Conservation (phyloP, 2,888 invertebrate genomes). For the Resseliella maxima region DNA sequence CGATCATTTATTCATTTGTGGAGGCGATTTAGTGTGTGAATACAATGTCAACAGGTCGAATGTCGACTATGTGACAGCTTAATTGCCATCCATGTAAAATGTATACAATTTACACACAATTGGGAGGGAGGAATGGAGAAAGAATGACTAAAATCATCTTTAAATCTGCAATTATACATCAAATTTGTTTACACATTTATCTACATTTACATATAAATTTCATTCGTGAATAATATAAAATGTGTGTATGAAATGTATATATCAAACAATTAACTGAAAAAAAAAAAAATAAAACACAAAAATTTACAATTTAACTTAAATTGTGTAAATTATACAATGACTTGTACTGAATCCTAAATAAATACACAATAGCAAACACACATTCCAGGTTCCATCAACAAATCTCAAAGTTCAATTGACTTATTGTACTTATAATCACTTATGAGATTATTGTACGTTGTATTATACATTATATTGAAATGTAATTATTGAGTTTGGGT, state of each 20-base stretch:
- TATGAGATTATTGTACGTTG: background rate
- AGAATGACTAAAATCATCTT: too few relatives aligned
- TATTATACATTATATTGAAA: background rate
- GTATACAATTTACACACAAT: background rate
- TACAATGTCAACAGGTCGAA: slow-evolving; percentile 3
- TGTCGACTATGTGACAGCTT: background rate
- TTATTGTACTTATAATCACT: background rate
- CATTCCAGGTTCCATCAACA: background rate
- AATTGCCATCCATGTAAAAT: background rate
- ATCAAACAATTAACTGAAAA: too few relatives aligned
- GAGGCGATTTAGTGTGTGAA: background rate
- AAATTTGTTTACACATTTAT: too few relatives aligned
- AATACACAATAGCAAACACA: background rate
- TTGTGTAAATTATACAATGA: too few relatives aligned
- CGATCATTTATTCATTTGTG: too few relatives aligned
- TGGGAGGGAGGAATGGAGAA: too few relatives aligned
- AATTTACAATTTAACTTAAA: too few relatives aligned
- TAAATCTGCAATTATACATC: too few relatives aligned
- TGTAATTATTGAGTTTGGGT: background rate
- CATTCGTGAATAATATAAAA: too few relatives aligned
- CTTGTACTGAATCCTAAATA: too few relatives aligned
- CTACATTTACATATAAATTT: too few relatives aligned
- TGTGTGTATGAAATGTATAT: too few relatives aligned
- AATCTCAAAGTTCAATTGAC: slow-evolving; percentile 47
- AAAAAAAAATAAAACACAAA: background rate